Base-by-base conservation (phyloP, 1,140 invertebrate genomes). In the Pissodes strobi region DNA sequence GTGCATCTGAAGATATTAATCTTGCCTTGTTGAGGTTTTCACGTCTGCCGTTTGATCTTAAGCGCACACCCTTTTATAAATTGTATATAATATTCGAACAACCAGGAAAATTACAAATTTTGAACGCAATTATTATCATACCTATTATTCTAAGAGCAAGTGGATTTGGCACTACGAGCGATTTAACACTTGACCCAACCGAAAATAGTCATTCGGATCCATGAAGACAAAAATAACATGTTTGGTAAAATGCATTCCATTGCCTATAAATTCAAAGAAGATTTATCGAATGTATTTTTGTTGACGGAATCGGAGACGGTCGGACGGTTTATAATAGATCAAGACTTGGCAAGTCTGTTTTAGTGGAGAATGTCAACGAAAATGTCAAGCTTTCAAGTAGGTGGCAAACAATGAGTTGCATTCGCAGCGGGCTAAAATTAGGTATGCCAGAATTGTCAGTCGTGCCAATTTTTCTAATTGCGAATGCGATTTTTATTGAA, bases 381-480 rank as follows among this genome's bases (percentile, higher is more conserved):
- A 55, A 55, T 55, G 52, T 55, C 52, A 55, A 55, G 30, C 52
- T 15, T 27, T 19, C 52, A 38, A 55, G 52, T 55, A 55, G 52
- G 52, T 55, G 52, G 52, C 21, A 38, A 55, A 55, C 49, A 52
- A 52, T 52, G 22, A 52, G 49, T 52, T 52, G 49, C 49, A 52
- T 52, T 27, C 17, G n/a, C 23, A 18, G 9, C 49, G 1, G 19
- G 13, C 19, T 30, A 52, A 52, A 52, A 23, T 52, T 52, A 34
- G 23, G 23, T 30, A 52, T 52, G 49, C 49, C 17, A 52, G 12
- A 12, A 15, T 52, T 22, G 49, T 52, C 25, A 34, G 27, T 22
- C 23, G 49, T 52, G 49, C 27, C 49, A 30, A 52, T 52, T 52
- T 13, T 52, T 48, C 25, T 41, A 1, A 41, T 18, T 41, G 17